Percentiles rank a stretch among this genome's conserved stretches.
These are phyloP conservation scores for Pomatorhinus ruficollis DNA, from an alignment of 2,113 vertebrate species.

Conservation along the genomic window DNA sequence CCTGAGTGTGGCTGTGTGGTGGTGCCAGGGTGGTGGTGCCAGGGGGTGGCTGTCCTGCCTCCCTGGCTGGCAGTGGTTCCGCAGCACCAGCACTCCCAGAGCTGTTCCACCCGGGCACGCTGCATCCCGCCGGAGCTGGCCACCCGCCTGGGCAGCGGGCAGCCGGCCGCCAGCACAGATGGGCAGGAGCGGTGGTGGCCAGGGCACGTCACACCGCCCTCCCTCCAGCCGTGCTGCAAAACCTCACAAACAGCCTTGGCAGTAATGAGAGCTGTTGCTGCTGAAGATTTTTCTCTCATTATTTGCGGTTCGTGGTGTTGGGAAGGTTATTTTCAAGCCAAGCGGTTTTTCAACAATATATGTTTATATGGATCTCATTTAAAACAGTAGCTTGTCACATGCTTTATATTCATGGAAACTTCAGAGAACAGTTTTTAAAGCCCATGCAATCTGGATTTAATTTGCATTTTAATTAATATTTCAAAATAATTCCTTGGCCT, in stretches of 20 bases:
- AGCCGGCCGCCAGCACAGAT: background rate
- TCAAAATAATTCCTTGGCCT: slow-evolving; percentile 65
- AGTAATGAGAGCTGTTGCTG: background rate
- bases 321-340: slow-evolving; percentile 57
- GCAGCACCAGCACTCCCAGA: fast-evolving
- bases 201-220: background rate
- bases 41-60: background rate
- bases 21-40: background rate
- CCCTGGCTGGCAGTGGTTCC: fast-evolving
- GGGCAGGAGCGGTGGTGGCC: background rate
- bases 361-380: slow-evolving; percentile 24
- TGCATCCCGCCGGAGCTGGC: fast-evolving
- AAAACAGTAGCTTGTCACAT: slow-evolving; percentile 52
- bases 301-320: background rate
- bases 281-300: background rate
- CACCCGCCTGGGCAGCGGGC: background rate
- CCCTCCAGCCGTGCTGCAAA: background rate
- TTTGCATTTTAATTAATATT: slow-evolving; percentile 80
- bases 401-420: slow-evolving; percentile 68
- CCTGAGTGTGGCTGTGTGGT: fast-evolving
- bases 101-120: background rate
- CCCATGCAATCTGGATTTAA: slow-evolving; percentile 59
- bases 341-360: slow-evolving; percentile 34
- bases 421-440: slow-evolving; percentile 62
- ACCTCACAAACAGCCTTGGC: background rate